Conservation (phyloP, 2,888 invertebrate genomes). For the Sthenelais limicola region DNA sequence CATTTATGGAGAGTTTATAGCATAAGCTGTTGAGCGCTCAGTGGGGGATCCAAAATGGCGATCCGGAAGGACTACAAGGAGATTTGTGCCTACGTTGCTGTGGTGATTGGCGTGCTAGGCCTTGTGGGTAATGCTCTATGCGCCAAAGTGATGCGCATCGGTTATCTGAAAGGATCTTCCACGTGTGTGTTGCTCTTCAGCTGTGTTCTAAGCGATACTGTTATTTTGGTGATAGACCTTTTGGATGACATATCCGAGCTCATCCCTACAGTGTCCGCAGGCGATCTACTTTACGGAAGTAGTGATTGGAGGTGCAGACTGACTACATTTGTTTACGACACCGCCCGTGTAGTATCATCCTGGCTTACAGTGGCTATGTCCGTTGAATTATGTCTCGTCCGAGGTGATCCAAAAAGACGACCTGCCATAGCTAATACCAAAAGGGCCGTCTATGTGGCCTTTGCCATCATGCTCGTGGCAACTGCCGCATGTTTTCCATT, state of each 20-base stretch:
- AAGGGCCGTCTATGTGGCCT: conserved; percentile 46
- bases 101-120: conserved; percentile 22
- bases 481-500: conserved; percentile 49
- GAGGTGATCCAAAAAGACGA: conserved; percentile 20
- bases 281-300: conserved; percentile 40
- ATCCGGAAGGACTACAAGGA: conserved; percentile 21
- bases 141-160: conserved; percentile 30
- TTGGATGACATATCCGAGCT: conserved; percentile 45
- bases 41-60: conserved; percentile 12
- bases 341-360: conserved; percentile 37
- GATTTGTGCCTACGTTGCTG: conserved; percentile 15
- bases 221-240: conserved; percentile 43
- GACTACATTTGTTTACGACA: conserved; percentile 41
- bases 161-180: conserved; percentile 18
- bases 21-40: too few species aligned
- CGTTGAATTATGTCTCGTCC: conserved; percentile 42
- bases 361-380: conserved; percentile 50
- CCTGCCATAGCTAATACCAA: conserved; percentile 29
- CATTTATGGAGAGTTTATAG: too few species aligned
- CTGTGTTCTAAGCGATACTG: conserved; percentile 43
- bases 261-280: conserved; percentile 4
- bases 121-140: conserved; percentile 30
- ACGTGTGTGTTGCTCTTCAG: conserved; percentile 42
- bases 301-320: conserved; percentile 49
- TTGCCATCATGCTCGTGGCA: conserved; percentile 45